Percentiles rank a stretch among this genome's conserved stretches.
These are phyloP conservation scores for Lindbergichthys nudifrons DNA, from an alignment of 2,797 vertebrate genomes.

Conservation along the genomic window DNA sequence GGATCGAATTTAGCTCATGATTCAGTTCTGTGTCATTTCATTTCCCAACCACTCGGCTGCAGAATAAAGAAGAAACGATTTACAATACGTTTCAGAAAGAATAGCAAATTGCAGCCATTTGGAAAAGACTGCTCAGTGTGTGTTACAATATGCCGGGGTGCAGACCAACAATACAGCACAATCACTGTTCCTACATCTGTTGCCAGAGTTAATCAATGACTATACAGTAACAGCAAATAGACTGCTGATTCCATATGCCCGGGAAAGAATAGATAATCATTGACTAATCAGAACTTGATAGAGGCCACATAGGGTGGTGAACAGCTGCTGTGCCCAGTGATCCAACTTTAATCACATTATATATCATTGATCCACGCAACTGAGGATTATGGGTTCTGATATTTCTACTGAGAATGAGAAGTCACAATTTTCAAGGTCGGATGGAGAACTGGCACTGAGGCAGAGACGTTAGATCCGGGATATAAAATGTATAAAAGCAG, in stretches of 20 bases:
- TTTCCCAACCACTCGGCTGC: slow-evolving; percentile 23
- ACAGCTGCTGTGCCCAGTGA: slow-evolving; percentile 71
- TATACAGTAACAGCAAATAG: slow-evolving; percentile 79
- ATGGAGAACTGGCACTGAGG: background rate
- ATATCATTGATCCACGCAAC: slow-evolving; percentile 75
- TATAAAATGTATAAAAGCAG: background rate
- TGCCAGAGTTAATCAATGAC: slow-evolving; percentile 79
- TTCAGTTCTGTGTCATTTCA: slow-evolving; percentile 32
- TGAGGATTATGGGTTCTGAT: slow-evolving; percentile 66
- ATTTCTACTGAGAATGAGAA: slow-evolving; percentile 46
- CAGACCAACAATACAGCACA: slow-evolving; percentile 73
- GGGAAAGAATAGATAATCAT: slow-evolving; percentile 80
- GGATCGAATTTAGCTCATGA: slow-evolving; percentile 41
- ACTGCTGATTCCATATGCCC: slow-evolving; percentile 79
- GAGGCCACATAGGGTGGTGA: slow-evolving; percentile 68
- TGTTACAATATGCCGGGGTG: slow-evolving; percentile 57
- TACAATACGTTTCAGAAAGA: slow-evolving; percentile 61
- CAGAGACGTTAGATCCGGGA: slow-evolving; percentile 3
- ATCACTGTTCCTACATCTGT: slow-evolving; percentile 76
- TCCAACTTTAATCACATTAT: slow-evolving; percentile 74
- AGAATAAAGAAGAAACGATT: slow-evolving; percentile 53
- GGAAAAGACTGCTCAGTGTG: slow-evolving; percentile 63
- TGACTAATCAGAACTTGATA: slow-evolving; percentile 80
- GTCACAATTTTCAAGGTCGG: slow-evolving; percentile 45
- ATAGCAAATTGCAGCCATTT: slow-evolving; percentile 71